Evolutionary conservation across 1,140 invertebrate species (phyloP).

Genomic region (Copidosoma floridanum): DNA sequence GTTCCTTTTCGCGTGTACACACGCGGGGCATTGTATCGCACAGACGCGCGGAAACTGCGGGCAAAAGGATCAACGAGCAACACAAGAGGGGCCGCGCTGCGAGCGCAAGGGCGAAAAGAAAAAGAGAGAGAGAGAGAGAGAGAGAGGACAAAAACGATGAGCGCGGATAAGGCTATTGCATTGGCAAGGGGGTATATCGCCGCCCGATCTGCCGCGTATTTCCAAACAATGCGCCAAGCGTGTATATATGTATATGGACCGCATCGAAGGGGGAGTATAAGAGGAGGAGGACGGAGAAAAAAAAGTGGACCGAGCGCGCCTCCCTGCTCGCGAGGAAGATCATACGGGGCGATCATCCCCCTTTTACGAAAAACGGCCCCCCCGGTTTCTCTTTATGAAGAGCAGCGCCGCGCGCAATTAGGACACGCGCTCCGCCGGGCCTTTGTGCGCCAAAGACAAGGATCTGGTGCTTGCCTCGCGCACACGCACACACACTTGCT

Average conservation of each 20-base stretch:
- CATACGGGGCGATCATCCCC: no score
- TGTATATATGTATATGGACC: no score
- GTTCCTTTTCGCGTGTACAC: neutral
- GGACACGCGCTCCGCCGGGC: neutral
- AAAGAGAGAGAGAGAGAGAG: conserved; percentile 23
- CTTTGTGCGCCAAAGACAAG: neutral
- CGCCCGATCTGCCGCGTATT: conserved; percentile 46
- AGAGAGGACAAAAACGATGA: conserved; percentile 41
- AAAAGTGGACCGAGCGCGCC: no score
- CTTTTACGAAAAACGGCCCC: neutral
- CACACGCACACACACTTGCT: no score
- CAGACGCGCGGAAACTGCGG: conserved; percentile 42
- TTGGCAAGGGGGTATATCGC: conserved; percentile 36
- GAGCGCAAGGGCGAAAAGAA: conserved; percentile 2
- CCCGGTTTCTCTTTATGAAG: neutral
- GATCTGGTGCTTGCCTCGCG: neutral
- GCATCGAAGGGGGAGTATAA: no score
- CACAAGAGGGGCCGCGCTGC: neutral
- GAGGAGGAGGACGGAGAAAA: no score
- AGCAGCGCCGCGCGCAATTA: conserved; percentile 1
- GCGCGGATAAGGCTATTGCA: neutral
- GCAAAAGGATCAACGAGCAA: conserved; percentile 34
- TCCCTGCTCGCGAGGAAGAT: no score
- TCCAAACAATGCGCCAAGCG: conserved; percentile 54
- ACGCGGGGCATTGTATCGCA: no score